Evolutionary conservation across 2,113 vertebrate genomes (phyloP).

Genomic region (Myotis brandtii): DNA sequence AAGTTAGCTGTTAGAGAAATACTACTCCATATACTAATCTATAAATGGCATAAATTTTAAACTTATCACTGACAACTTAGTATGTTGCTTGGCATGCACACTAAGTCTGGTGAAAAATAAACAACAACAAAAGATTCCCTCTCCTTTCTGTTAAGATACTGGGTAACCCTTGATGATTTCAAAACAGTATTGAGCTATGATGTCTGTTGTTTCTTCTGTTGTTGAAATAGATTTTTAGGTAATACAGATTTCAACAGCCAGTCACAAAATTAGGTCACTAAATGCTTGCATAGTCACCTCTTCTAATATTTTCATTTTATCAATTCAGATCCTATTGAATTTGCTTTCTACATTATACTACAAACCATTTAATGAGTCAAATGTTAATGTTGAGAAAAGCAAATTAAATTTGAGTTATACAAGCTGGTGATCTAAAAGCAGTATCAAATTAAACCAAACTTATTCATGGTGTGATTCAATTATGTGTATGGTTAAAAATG

Average conservation of each 20-base stretch:
- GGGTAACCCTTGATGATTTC: not conserved
- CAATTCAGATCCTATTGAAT: not conserved
- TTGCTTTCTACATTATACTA: not conserved
- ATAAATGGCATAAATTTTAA: not conserved
- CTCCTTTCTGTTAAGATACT: not conserved
- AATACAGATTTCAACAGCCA: not conserved
- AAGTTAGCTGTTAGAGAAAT: not conserved
- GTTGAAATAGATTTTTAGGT: not conserved
- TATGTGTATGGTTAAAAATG: conserved; percentile 33
- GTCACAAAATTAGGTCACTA: not conserved
- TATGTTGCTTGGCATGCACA: not conserved
- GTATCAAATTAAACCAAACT: conserved; percentile 18
- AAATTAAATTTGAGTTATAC: conserved; percentile 13
- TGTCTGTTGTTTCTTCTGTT: not conserved
- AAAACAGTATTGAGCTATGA: not conserved
- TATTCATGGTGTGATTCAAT: not conserved
- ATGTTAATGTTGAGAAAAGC: not conserved
- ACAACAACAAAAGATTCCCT: not conserved
- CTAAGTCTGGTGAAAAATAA: not conserved
- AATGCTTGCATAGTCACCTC: not conserved
- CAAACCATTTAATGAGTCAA: not conserved
- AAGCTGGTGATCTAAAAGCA: not conserved
- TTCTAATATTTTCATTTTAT: conserved; percentile 8
- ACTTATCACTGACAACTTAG: not conserved
- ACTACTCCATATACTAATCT: not conserved